Evolutionary conservation across 2,113 vertebrate species (phyloP).

Genomic region (Mesitornis unicolor): DNA sequence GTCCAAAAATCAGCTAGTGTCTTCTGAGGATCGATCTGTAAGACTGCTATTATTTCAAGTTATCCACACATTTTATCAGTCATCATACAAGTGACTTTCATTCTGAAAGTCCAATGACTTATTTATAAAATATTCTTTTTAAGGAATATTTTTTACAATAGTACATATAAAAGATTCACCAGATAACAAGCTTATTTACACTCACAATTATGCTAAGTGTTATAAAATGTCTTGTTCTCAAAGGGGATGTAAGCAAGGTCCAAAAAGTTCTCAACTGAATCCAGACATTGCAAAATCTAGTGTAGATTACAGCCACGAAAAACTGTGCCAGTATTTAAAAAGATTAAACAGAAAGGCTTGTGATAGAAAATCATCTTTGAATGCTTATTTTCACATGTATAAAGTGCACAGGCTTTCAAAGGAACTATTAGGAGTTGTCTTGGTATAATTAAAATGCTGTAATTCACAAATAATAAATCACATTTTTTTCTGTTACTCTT

Average conservation of each 20-base stretch:
- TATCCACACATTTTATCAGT: background rate
- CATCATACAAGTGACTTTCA: background rate
- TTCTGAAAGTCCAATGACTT: background rate
- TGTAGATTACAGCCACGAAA: background rate
- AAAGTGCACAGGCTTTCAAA: background rate
- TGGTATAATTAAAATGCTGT: background rate
- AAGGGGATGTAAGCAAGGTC: background rate
- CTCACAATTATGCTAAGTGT: background rate
- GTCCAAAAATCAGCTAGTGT: background rate
- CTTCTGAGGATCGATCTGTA: background rate
- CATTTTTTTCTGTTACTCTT: constrained; percentile 6
- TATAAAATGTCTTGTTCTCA: background rate
- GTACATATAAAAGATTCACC: background rate
- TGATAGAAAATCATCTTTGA: background rate
- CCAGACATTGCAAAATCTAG: background rate
- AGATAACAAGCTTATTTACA: background rate
- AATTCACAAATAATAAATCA: constrained; percentile 18
- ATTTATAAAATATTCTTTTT: background rate
- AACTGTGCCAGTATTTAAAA: background rate
- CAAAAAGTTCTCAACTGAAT: background rate
- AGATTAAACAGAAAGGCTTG: background rate
- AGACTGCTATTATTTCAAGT: background rate
- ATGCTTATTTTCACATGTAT: background rate
- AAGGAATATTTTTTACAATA: constrained; percentile 20
- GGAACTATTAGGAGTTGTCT: background rate